Evolutionary conservation across 1,140 invertebrate species (phyloP).

Genomic region (Aplysia californica): DNA sequence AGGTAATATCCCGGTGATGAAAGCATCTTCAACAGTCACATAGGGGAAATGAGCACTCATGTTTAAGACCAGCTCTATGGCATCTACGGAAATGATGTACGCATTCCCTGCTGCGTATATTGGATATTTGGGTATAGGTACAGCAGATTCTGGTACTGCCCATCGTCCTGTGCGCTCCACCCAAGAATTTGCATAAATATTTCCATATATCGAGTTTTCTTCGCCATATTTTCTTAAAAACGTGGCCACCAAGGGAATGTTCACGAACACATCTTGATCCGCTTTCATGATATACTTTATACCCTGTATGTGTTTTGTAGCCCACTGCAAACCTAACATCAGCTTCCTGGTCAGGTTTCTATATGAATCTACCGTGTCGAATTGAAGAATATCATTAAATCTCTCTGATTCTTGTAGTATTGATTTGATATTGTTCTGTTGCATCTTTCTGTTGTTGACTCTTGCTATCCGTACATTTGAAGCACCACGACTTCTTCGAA

Average conservation of each 20-base stretch:
- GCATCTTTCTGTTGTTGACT: not conserved
- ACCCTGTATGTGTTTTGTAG: not conserved
- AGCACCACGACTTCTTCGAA: too few relatives aligned
- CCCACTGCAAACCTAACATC: constrained; percentile 4
- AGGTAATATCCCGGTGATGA: constrained; percentile 67
- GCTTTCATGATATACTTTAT: constrained; percentile 71
- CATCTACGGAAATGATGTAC: constrained; percentile 54
- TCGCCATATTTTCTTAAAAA: constrained; percentile 32
- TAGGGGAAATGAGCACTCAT: constrained; percentile 46
- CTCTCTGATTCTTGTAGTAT: not conserved
- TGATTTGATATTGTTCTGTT: not conserved
- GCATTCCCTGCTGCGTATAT: constrained; percentile 53
- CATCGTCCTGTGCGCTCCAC: constrained; percentile 43
- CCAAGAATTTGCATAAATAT: constrained; percentile 33
- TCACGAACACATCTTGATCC: constrained; percentile 72
- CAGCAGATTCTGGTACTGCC: constrained; percentile 43
- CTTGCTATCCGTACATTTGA: not conserved
- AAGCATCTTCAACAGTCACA: constrained; percentile 67
- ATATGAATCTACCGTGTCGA: constrained; percentile 19
- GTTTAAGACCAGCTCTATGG: constrained; percentile 40
- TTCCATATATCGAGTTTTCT: constrained; percentile 26
- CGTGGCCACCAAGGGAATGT: constrained; percentile 52
- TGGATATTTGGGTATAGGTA: constrained; percentile 49
- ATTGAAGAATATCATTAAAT: constrained; percentile 17
- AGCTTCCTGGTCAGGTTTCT: constrained; percentile 18